Conservation (phyloP, 2,113 vertebrate genomes). For the Pseudorhombus dupliciocellatus region DNA sequence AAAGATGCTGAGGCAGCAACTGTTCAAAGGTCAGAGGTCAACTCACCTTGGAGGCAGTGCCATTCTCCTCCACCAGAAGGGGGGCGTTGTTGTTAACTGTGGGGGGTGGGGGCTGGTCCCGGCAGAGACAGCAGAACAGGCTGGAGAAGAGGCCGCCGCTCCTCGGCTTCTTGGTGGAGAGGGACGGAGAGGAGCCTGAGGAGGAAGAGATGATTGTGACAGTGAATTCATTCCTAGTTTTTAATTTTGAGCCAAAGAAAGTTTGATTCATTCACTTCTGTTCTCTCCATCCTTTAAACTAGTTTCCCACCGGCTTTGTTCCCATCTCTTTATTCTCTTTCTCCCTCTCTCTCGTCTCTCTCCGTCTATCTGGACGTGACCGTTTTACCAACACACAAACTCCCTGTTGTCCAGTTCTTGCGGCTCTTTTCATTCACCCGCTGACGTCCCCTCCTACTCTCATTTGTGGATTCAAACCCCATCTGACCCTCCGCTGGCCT, state of each 20-base stretch:
- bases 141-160: conserved; percentile 86
- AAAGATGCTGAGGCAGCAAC: no score
- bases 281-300: neutral
- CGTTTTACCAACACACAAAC: conserved; percentile 68
- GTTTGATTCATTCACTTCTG: neutral
- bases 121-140: conserved; percentile 90
- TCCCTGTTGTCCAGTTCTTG: conserved; percentile 62
- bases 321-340: conserved; percentile 35
- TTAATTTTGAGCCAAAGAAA: no score
- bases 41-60: conserved; percentile 87
- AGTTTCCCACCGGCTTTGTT: no score
- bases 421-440: conserved; percentile 55
- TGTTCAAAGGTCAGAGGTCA: neutral
- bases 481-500: conserved; percentile 68
- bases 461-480: conserved; percentile 65
- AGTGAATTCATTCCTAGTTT: no score
- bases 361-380: conserved; percentile 67
- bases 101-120: conserved; percentile 82
- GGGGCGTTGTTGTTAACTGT: conserved; percentile 90
- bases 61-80: conserved; percentile 89
- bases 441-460: conserved; percentile 32
- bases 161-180: conserved; percentile 86
- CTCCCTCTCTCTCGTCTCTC: conserved; percentile 46
- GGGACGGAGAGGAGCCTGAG: conserved; percentile 81
- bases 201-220: neutral